Base-by-base conservation (phyloP, 2,113 vertebrate genomes). In the Pelecanus crispus region DNA sequence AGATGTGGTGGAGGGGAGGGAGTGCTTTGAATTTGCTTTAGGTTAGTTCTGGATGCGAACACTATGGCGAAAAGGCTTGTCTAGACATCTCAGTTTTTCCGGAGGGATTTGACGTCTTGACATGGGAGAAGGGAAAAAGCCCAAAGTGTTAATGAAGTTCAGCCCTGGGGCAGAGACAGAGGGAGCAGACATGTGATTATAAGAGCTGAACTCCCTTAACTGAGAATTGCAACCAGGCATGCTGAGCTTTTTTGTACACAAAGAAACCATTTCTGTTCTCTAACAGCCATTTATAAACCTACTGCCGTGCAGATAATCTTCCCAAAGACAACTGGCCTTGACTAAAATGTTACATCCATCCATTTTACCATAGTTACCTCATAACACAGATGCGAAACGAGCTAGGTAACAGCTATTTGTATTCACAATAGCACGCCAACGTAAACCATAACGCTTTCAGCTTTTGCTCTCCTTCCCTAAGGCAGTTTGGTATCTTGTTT, bases 1-100 rank as follows among this genome's bases (percentile, higher is more conserved):
- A 28, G 44, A 11, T 45, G 17, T 24, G 36, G 20, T 52, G 36
- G 49, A 75, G 17, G 17, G 25, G 20, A 67, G 21, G 62, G 22
- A 70, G 36, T 3, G 1, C 55, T 92, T 71, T 50, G 50, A 16
- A 47, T 70, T 87, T 68, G 18, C 70, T 55, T 74, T 34, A 20
- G 13, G 14, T 67, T 56, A 26, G 34, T 52, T 70, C 55, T 81
- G 62, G 42, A 38, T 45, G 13, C 1, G 10, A 67, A 32, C 24
- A n/a, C 0, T 0, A 22, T 7, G 44, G 42, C 2, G 1, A 52
- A 70, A 75, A 40, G 32, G 6, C 56, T 75, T 3, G 0, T 40
- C 17, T 28, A 45, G 34, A 75, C 17, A 38, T 58, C 68, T 70
- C 1, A 0, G 9, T 19, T 90, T 34, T 52, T 63, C 32, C 0